phyloP scores from a whole-genome alignment of 2,888 invertebrate species.

The Plebejus melissa region DNA sequence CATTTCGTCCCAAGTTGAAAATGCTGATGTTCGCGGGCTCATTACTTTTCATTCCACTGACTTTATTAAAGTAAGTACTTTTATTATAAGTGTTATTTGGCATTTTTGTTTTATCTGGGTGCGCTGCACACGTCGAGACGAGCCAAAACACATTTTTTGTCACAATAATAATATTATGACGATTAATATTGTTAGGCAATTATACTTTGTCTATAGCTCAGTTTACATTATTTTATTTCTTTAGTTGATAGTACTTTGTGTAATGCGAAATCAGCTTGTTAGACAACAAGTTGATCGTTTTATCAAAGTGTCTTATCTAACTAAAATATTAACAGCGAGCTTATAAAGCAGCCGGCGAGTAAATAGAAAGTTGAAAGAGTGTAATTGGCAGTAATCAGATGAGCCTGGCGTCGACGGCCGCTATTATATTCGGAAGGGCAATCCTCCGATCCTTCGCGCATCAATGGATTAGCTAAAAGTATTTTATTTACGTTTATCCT shows the following conservation, averaged over 20 bases:
- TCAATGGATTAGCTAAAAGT: slow-evolving; percentile 14
- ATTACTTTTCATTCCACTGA: not conserved
- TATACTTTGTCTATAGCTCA: too few relatives aligned
- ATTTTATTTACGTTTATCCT: slow-evolving; percentile 11
- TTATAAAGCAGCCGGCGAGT: not conserved
- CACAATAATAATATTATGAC: too few relatives aligned
- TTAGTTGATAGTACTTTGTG: not conserved
- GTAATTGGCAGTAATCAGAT: not conserved
- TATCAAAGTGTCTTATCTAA: not conserved
- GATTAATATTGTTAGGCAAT: too few relatives aligned
- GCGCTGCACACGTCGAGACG: too few relatives aligned
- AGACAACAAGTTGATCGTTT: not conserved
- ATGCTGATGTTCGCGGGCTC: not conserved
- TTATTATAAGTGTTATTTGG: too few relatives aligned
- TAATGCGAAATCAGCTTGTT: not conserved
- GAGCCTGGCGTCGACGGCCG: slow-evolving; percentile 1
- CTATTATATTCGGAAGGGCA: slow-evolving; percentile 2
- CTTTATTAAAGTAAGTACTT: too few relatives aligned
- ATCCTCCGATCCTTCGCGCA: slow-evolving; percentile 5
- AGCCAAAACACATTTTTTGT: too few relatives aligned
- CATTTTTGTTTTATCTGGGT: too few relatives aligned
- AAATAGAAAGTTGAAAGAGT: not conserved
- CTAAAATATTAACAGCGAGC: not conserved
- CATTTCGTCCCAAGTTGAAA: not conserved
- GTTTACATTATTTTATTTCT: too few relatives aligned